These are phyloP conservation scores for Phlogophora meticulosa DNA, from an alignment of 2,888 invertebrate genomes.

Conservation along the genomic window DNA sequence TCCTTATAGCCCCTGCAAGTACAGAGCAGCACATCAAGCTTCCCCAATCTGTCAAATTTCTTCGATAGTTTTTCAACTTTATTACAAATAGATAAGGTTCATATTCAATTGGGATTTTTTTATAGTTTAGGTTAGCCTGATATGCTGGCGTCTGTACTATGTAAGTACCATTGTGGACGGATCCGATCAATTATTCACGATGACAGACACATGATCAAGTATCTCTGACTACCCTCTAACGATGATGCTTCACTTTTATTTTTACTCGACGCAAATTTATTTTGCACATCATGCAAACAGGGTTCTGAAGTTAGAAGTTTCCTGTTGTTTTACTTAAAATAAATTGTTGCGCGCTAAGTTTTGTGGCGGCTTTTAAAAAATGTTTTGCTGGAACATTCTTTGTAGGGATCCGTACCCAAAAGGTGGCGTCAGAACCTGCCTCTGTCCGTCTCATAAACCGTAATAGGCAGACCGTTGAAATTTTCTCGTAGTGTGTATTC, in stretches of 20 bases:
- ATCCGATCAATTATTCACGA: conserved; percentile 57
- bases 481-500: too few species aligned
- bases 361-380: conserved; percentile 27
- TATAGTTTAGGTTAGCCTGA: too few species aligned
- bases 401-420: too few species aligned
- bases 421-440: too few species aligned
- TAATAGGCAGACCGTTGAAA: too few species aligned
- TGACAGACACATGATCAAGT: conserved; percentile 61
- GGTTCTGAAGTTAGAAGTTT: conserved; percentile 24
- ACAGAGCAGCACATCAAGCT: too few species aligned
- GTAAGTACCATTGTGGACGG: conserved; percentile 24
- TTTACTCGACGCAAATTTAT: conserved; percentile 6
- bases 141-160: too few species aligned
- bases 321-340: conserved; percentile 28
- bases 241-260: conserved; percentile 23
- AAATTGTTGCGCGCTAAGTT: conserved; percentile 35
- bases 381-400: conserved; percentile 6
- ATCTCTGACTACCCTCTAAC: conserved; percentile 27
- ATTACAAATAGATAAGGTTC: too few species aligned
- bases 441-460: too few species aligned
- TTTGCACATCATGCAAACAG: conserved; percentile 40
- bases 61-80: too few species aligned
- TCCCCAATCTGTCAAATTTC: too few species aligned
- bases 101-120: too few species aligned
- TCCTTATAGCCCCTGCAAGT: conserved; percentile 23